A percentile compares a stretch with the other conserved stretches of the same genome.
phyloP scores from a whole-genome alignment of 2,113 vertebrate genomes.

The Silurus meridionalis region DNA sequence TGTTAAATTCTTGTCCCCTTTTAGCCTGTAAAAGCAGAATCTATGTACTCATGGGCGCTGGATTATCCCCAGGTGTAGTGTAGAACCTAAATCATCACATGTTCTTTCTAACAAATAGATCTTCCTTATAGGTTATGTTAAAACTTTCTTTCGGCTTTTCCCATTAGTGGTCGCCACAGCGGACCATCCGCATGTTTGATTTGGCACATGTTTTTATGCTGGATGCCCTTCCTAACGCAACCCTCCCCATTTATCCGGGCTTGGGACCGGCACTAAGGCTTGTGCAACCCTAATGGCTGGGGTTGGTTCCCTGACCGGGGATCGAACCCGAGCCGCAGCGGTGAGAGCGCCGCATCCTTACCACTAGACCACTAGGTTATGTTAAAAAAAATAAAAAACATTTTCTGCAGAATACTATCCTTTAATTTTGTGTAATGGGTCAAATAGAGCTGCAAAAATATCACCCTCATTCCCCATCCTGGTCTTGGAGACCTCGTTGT shows the following conservation, averaged over 20 bases:
- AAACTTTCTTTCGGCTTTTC: too few species aligned
- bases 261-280: too few species aligned
- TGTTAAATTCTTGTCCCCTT: neutral
- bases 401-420: neutral
- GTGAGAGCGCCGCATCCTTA: too few species aligned
- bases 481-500: neutral
- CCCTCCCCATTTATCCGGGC: too few species aligned
- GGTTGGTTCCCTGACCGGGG: too few species aligned
- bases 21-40: conserved; percentile 8
- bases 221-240: too few species aligned
- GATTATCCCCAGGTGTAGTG: neutral
- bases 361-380: too few species aligned
- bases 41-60: neutral
- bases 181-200: too few species aligned
- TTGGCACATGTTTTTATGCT: too few species aligned
- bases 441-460: neutral
- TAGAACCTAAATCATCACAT: conserved; percentile 6
- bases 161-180: too few species aligned
- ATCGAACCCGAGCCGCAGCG: too few species aligned
- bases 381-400: neutral
- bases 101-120: neutral
- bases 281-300: too few species aligned
- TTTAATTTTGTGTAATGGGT: neutral
- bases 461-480: neutral
- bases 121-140: neutral